A percentile compares a stretch with the other conserved stretches of the same genome.
Conservation (phyloP, 1,140 invertebrate species). For the Araneus ventricosus region DNA sequence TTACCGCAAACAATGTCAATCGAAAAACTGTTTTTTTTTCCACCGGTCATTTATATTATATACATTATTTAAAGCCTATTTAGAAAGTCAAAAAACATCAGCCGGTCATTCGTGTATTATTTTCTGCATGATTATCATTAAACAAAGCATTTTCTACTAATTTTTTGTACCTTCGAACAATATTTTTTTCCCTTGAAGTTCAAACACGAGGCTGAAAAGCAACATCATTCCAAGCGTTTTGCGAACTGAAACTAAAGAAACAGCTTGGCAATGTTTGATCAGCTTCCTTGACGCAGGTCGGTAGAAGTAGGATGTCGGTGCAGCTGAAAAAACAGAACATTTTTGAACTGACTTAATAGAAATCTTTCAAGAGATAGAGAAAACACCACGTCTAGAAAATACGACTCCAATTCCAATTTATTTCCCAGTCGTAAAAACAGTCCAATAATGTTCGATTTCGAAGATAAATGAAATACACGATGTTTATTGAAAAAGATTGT, state of each 20-base stretch:
- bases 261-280: background rate
- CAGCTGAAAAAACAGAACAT: conserved; percentile 27
- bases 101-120: background rate
- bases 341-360: background rate
- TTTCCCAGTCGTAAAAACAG: conserved; percentile 36
- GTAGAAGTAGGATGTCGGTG: background rate
- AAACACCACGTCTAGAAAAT: conserved; percentile 40
- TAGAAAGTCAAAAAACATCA: too few relatives aligned
- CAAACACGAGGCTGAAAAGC: background rate
- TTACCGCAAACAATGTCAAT: too few relatives aligned
- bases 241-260: conserved; percentile 8
- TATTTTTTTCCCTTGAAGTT: background rate
- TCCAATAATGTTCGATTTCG: conserved; percentile 5
- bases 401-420: background rate
- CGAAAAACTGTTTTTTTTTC: too few relatives aligned
- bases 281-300: background rate
- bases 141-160: background rate
- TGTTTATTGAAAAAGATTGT: conserved; percentile 17
- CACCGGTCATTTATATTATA: too few relatives aligned
- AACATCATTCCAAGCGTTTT: background rate
- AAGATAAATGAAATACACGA: background rate
- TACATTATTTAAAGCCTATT: too few relatives aligned
- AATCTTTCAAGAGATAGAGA: conserved; percentile 10
- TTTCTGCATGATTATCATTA: background rate
- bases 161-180: background rate